Evolutionary conservation across 1,140 invertebrate genomes (phyloP), one percentile per base, ranked within the genome.

Genomic region (Caenorhabditis inopinata): DNA sequence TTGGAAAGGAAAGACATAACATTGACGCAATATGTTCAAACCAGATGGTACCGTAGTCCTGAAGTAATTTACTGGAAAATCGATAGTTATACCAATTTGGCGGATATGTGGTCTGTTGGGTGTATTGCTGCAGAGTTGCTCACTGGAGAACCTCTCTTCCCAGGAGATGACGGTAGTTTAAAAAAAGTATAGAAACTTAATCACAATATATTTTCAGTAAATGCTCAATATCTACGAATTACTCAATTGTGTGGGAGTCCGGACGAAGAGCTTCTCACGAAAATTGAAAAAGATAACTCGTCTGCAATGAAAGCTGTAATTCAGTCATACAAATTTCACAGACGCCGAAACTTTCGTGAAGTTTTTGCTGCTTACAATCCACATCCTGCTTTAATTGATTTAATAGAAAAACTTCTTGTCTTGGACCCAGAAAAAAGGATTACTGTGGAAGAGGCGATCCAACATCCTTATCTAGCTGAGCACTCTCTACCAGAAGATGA

Each of bases 111-210:
- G 97, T 98, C 95, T 11, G 95, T 99, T 12, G 97, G 97, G 42
- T 99, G 97, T 89, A 99, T 99, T 84, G 98, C 98, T 90, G 96
- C 95, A 0, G 97, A 99, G 89, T 92, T 99, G 42, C 90, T 99
- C 3, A 92, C 93, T 53, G 96, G 97, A 94, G 93, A 96, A 86
- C 94, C 96, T 4, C 89, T 99, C 14, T 99, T 98, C 89, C 94
- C 95, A 1, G 97, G 96, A 5, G 96, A 97, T 91, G 94, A 94
- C 5, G 96, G 85, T 86, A 77, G 29, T 74, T 2, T 14, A 32
- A 35, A 6, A 35, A 14, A 48, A 2, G n/a, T 23, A 6, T 82
- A 38, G 16, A 16, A 14, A 1, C 51, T 81, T 29, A 25, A 3
- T 42, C 21, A 35, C 46, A 75, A 81, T 76, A 9, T 32, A 16